Evolutionary conservation across 53 echinoderm and acorn worm species (phyloP).

Genomic region (Antedon mediterranea): DNA sequence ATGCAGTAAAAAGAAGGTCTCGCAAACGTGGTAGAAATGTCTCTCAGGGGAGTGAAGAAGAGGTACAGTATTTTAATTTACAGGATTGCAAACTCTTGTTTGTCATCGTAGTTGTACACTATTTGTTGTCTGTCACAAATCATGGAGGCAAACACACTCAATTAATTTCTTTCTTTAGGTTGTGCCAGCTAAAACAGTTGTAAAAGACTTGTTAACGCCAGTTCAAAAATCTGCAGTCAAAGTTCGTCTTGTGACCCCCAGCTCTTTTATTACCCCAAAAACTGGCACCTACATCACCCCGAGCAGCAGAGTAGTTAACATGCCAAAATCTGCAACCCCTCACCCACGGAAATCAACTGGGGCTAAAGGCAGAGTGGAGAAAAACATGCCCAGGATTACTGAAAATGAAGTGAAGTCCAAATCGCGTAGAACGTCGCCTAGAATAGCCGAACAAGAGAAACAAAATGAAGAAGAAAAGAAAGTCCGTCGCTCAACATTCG

Average conservation of each 20-base stretch:
- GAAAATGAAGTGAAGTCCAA: neutral
- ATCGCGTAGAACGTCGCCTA: neutral
- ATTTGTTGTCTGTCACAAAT: too few species aligned
- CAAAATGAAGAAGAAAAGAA: conserved; percentile 18
- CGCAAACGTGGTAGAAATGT: too few species aligned
- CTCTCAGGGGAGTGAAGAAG: too few species aligned
- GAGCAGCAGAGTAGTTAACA: neutral
- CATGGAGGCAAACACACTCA: too few species aligned
- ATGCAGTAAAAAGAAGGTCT: too few species aligned
- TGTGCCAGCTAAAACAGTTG: too few species aligned
- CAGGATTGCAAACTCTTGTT: too few species aligned
- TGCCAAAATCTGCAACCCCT: neutral
- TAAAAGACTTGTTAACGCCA: neutral
- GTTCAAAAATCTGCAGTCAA: neutral
- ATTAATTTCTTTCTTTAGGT: too few species aligned
- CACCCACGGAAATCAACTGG: conserved; percentile 4
- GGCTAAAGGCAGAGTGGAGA: neutral
- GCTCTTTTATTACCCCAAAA: neutral
- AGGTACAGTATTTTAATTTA: too few species aligned
- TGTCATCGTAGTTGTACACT: too few species aligned
- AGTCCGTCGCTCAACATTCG: conserved; percentile 31
- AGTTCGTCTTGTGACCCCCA: neutral
- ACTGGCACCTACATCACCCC: neutral
- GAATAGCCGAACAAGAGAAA: neutral
- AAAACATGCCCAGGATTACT: neutral